Percentiles rank a stretch among this genome's conserved stretches.
Evolutionary conservation across 2,888 invertebrate genomes (phyloP).

Genomic region (Chromoteleia sp.): DNA sequence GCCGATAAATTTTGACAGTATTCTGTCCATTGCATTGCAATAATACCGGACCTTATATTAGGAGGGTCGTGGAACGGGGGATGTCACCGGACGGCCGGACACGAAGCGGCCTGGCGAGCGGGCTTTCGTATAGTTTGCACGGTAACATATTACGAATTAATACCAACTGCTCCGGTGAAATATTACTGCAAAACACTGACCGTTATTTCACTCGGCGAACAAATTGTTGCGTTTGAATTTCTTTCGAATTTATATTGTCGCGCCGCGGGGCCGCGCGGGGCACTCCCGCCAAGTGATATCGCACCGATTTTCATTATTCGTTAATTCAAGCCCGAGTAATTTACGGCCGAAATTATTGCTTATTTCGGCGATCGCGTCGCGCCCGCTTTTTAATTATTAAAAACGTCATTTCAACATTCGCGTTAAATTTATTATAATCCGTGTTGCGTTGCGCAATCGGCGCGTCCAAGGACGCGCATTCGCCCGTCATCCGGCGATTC

Average conservation of each 20-base stretch:
- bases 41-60: conserved; percentile 85
- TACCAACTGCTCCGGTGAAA: conserved; percentile 85
- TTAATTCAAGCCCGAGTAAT: conserved; percentile 67
- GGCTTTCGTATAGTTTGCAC: conserved; percentile 81
- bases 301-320: conserved; percentile 67
- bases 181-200: conserved; percentile 85
- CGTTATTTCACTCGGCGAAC: conserved; percentile 82
- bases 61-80: conserved; percentile 76
- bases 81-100: conserved; percentile 74
- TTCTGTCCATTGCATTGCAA: conserved; percentile 85
- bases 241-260: conserved; percentile 79
- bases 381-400: conserved; percentile 65
- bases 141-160: conserved; percentile 85
- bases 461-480: conserved; percentile 17
- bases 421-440: conserved; percentile 59
- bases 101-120: conserved; percentile 60
- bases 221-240: conserved; percentile 80
- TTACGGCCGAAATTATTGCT: conserved; percentile 66
- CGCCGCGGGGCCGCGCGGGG: conserved; percentile 40
- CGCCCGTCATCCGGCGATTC: conserved; percentile 10
- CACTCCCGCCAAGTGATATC: conserved; percentile 43
- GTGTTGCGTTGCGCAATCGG: conserved; percentile 8
- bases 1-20: conserved; percentile 85
- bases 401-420: conserved; percentile 59
- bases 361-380: conserved; percentile 57